Evolutionary conservation across 2,797 vertebrate genomes (phyloP).

Genomic region (Aplochiton taeniatus): DNA sequence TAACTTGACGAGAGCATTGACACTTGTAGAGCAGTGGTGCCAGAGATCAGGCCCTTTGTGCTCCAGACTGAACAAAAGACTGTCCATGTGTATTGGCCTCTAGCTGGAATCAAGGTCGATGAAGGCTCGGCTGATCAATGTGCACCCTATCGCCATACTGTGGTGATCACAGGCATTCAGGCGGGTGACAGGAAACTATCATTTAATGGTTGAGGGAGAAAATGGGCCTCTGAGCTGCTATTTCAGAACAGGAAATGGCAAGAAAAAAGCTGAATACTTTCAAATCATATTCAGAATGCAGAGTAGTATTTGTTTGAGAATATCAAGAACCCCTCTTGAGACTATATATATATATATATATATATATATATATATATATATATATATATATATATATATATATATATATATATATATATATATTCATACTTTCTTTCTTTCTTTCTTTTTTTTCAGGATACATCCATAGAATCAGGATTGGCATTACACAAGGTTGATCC

Average conservation of each 20-base stretch:
- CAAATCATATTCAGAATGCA: conserved; percentile 23
- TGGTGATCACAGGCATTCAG: conserved; percentile 31
- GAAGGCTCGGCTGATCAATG: conserved; percentile 42
- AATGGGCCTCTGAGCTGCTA: background rate
- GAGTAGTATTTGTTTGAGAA: background rate
- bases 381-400: no score
- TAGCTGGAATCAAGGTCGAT: conserved; percentile 42
- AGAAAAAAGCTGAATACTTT: background rate
- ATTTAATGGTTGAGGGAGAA: conserved; percentile 21
- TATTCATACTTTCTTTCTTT: no score
- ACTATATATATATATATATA: no score
- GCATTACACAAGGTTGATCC: conserved; percentile 51
- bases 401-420: no score
- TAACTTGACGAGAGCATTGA: conserved; percentile 64
- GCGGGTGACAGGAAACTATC: background rate
- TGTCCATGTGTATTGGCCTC: conserved; percentile 51
- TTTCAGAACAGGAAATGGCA: background rate
- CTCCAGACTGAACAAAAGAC: conserved; percentile 40
- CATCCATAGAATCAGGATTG: conserved; percentile 61
- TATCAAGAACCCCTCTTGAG: conserved; percentile 10
- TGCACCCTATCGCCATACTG: conserved; percentile 29
- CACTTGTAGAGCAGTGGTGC: conserved; percentile 51
- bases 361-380: no score
- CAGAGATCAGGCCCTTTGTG: conserved; percentile 37
- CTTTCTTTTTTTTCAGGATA: conserved; percentile 55